These are phyloP conservation scores for Gadus chalcogrammus DNA, from an alignment of 2,113 vertebrate species.

Conservation along the genomic window DNA sequence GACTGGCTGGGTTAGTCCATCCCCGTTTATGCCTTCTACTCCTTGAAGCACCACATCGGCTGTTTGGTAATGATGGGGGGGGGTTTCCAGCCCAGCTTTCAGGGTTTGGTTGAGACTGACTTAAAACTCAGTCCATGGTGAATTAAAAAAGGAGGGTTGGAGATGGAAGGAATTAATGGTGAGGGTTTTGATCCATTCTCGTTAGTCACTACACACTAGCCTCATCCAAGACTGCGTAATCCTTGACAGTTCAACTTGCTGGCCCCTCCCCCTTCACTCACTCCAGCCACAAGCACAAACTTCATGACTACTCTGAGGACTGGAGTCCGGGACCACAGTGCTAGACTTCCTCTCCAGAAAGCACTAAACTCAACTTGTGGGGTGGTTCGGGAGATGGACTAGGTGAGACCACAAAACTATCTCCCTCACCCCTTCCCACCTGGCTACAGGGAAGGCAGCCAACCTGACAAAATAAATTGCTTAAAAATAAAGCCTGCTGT, in stretches of 20 bases:
- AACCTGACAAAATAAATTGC: not conserved
- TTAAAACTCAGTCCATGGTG: slow-evolving; percentile 5
- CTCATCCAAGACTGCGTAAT: too few species aligned
- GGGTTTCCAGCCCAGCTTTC: slow-evolving; percentile 3
- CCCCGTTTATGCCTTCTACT: slow-evolving; percentile 23
- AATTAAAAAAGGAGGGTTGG: not conserved
- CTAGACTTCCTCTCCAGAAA: too few species aligned
- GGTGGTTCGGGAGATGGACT: slow-evolving; percentile 12
- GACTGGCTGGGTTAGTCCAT: slow-evolving; percentile 19
- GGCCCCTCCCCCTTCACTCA: not conserved
- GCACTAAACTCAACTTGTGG: too few species aligned
- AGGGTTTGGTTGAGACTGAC: slow-evolving; percentile 14
- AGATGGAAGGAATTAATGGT: not conserved
- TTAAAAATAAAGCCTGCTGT: not conserved
- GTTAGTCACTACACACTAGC: too few species aligned
- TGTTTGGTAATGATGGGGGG: not conserved
- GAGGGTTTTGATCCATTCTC: not conserved
- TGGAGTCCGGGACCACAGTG: too few species aligned
- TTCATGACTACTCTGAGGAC: not conserved
- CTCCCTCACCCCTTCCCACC: too few species aligned
- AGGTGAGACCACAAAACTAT: not conserved
- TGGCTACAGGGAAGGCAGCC: not conserved
- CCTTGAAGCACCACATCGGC: slow-evolving; percentile 3
- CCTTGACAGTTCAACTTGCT: not conserved
- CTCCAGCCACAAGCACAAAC: not conserved